phyloP scores from a whole-genome alignment of 1,140 invertebrate species.

The Apis mellifera region Amel_HAv3.1 CM009939.2:7640001-7640500 shows the following conservation, averaged over 20 bases:
- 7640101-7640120: conserved; percentile 27
- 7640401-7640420: not conserved
- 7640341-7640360: too few species aligned
- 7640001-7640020: conserved; percentile 26
- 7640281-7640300: too few species aligned
- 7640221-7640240: too few species aligned
- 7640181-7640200: not conserved
- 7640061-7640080: conserved; percentile 28
- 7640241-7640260: too few species aligned
- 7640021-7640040: conserved; percentile 37
- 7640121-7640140: not conserved
- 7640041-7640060: conserved; percentile 18
- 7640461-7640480: too few species aligned
- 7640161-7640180: not conserved
- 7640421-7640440: too few species aligned
- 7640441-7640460: too few species aligned
- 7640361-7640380: too few species aligned
- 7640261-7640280: too few species aligned
- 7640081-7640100: conserved; percentile 8
- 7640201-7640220: not conserved
- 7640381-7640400: not conserved
- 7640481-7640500: too few species aligned
- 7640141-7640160: not conserved
- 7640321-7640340: too few species aligned
- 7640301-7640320: too few species aligned